Evolutionary conservation across 2,113 vertebrate genomes (phyloP).

Genomic region (Rhinogobius similis): DNA sequence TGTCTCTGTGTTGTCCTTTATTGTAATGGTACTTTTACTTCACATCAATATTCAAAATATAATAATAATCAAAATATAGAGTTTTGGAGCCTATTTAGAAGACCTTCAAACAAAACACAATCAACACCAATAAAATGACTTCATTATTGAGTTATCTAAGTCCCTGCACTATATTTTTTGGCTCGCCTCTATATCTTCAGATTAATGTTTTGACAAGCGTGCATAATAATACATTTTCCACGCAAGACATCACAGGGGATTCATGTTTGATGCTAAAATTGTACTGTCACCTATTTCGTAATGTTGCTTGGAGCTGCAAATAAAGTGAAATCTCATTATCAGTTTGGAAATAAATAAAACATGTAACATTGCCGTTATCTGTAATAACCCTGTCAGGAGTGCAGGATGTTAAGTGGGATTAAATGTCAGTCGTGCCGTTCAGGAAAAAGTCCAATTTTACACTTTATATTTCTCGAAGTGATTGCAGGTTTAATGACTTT

Average conservation of each 20-base stretch:
- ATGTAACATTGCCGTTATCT: not conserved
- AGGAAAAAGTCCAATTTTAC: conserved; percentile 13
- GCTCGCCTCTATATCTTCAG: not conserved
- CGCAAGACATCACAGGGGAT: conserved; percentile 7
- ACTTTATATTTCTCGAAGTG: not conserved
- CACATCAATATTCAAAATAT: not conserved
- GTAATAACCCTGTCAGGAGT: conserved; percentile 1
- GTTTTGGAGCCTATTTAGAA: too few species aligned
- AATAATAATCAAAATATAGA: too few species aligned
- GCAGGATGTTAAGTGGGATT: conserved; percentile 13
- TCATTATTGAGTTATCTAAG: not conserved
- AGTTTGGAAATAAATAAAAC: conserved; percentile 9
- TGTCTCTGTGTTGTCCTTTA: too few species aligned
- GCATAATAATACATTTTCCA: conserved; percentile 11
- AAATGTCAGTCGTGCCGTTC: conserved; percentile 4
- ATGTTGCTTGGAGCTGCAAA: not conserved
- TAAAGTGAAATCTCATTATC: conserved; percentile 10
- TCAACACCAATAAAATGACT: not conserved
- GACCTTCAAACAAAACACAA: too few species aligned
- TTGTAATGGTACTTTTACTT: not conserved
- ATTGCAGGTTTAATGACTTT: conserved; percentile 5
- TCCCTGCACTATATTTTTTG: not conserved
- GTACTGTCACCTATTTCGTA: conserved; percentile 4
- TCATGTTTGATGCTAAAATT: conserved; percentile 4
- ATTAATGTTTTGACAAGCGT: conserved; percentile 7